Conservation (phyloP, 2,888 invertebrate species). For the Carcina quercana region DNA sequence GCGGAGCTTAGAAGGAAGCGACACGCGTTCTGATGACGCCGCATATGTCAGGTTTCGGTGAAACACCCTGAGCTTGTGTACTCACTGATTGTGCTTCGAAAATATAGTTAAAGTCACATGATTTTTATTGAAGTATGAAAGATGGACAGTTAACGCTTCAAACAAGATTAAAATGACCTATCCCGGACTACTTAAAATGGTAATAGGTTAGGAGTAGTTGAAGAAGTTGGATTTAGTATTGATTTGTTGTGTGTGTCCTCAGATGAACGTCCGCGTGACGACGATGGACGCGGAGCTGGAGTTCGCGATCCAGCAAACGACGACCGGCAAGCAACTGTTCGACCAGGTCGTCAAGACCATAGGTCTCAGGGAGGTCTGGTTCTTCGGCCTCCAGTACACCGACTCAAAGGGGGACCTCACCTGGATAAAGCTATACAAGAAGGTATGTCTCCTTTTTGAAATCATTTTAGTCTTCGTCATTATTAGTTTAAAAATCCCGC, state of each 20-base stretch:
- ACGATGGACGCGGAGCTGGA: conserved; percentile 99
- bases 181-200: too few species aligned
- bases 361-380: conserved; percentile 99
- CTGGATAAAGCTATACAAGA: conserved; percentile 99
- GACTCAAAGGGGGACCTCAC: conserved; percentile 98
- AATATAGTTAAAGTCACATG: too few species aligned
- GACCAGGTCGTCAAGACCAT: conserved; percentile 99
- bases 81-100: too few species aligned
- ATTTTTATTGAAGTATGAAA: too few species aligned
- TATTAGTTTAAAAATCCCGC: not conserved
- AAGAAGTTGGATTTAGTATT: not conserved
- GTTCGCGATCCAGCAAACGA: conserved; percentile 99
- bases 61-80: too few species aligned
- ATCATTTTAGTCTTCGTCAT: conserved; percentile 3
- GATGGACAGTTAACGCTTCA: too few species aligned
- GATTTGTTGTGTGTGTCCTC: too few species aligned
- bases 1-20: too few species aligned
- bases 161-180: too few species aligned
- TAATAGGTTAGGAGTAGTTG: too few species aligned
- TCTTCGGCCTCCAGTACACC: conserved; percentile 99
- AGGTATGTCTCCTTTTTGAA: conserved; percentile 87
- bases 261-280: conserved; percentile 99
- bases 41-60: too few species aligned
- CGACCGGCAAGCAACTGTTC: conserved; percentile 99
- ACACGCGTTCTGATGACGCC: too few species aligned